Base-by-base conservation (phyloP, 2,113 vertebrate genomes). In the Eubucco bourcierii region DNA sequence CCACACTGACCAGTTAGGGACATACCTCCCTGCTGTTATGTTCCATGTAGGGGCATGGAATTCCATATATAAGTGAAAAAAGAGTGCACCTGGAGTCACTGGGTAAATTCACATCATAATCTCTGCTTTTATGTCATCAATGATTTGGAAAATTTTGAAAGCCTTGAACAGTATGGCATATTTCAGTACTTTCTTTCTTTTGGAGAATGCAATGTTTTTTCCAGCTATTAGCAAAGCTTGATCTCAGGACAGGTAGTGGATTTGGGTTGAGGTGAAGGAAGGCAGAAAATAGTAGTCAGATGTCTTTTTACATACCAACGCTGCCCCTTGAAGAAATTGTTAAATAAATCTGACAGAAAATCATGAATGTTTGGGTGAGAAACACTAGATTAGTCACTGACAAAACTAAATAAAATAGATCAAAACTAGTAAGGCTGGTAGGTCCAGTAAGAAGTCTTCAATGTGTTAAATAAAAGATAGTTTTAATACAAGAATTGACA, bases 41-140 rank as follows among this genome's bases (percentile, higher is more conserved):
- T 55, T 65, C 68, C 37, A 6, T 0, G 1, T n/a, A 1, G 7
- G 17, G 15, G 12, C 33, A 11, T 2, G 37, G 17, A 65, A 60
- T 21, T n/a, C 12, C 15, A 29, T 0, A 0, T 21, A 5, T 7
- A 6, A 23, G 50, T 93, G 64, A 29, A 72, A 58, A 34, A 59
- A 71, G 27, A 63, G 31, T 15, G 7, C 3, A 28, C 15, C 20
- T 64, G 27, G 14, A 37, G 58, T 58, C n/a, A 20, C 2, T 50
- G 15, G 21, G 18, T 12, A 78, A 82, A 68, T 37, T 18, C 5
- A 23, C 20, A 24, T 41, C 0, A 1, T 50, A 29, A 55, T 34
- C 16, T 71, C 15, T 56, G 4, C 9, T 27, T 72, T 80, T 56
- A 11, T 29, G 3, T 25, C 14, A n/a, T 20, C n/a, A 25, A 4